Percentiles rank a stretch among this genome's conserved stretches.
Conservation (phyloP, 2,113 vertebrate species). For the Pterocles gutturalis region DNA sequence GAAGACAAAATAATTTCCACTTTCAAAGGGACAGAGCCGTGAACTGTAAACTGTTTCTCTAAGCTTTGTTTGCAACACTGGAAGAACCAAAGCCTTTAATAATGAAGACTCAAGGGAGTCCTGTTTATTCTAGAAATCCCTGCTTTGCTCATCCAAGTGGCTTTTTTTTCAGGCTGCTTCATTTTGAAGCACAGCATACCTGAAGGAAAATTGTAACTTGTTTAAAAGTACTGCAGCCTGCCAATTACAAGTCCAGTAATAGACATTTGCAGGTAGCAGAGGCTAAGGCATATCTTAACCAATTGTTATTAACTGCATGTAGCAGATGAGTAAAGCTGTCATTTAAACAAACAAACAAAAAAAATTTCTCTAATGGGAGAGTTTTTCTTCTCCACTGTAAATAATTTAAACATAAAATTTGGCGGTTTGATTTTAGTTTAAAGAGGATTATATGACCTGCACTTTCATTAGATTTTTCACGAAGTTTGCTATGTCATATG, state of each 20-base stretch:
- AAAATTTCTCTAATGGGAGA: neutral
- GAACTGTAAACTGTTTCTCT: neutral
- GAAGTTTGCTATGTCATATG: neutral
- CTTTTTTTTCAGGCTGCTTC: neutral
- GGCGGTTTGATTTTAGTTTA: neutral
- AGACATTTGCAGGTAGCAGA: neutral
- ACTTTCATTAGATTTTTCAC: neutral
- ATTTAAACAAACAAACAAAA: neutral
- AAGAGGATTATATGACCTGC: neutral
- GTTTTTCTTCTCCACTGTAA: neutral
- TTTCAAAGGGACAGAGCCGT: neutral
- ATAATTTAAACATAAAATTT: neutral
- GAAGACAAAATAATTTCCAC: neutral
- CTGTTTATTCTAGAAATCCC: neutral
- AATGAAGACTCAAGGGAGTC: neutral
- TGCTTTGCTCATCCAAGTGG: neutral
- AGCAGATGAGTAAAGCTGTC: neutral
- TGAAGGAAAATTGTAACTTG: neutral
- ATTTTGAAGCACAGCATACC: neutral
- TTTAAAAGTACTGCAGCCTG: neutral
- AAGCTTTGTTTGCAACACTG: neutral
- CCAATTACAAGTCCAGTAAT: neutral
- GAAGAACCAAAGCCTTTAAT: neutral
- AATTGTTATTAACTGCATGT: neutral
- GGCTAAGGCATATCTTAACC: neutral